phyloP scores from a whole-genome alignment of 2,888 invertebrate genomes.

The Microctonus brassicae region DNA sequence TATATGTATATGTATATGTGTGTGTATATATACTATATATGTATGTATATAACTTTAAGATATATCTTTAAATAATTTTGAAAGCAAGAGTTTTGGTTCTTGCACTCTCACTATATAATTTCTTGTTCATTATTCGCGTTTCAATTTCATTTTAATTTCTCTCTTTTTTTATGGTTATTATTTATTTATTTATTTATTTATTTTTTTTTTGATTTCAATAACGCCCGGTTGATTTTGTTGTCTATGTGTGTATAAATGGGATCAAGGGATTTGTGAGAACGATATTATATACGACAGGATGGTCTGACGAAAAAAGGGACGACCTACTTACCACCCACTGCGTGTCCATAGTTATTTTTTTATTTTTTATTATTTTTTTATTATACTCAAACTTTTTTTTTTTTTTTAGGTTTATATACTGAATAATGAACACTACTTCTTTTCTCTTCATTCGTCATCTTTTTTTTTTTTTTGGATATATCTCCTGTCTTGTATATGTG shows the following conservation, averaged over 20 bases:
- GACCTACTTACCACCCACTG: constrained; percentile 41
- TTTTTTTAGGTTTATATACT: too few species aligned
- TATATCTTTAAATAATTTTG: constrained; percentile 25
- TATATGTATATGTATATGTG: not conserved
- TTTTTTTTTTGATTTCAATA: not conserved
- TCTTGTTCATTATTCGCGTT: constrained; percentile 2
- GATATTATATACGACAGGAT: constrained; percentile 4
- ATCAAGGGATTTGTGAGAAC: constrained; percentile 31
- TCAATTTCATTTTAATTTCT: constrained; percentile 7
- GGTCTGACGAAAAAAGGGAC: constrained; percentile 45
- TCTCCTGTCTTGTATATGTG: not conserved
- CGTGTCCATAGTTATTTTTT: constrained; percentile 1
- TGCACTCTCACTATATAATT: constrained; percentile 22
- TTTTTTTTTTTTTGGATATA: not conserved
- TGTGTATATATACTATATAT: too few species aligned
- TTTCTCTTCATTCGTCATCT: not conserved
- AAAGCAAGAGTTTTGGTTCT: constrained; percentile 26
- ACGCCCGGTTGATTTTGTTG: not conserved
- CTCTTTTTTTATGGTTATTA: not conserved
- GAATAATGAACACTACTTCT: not conserved
- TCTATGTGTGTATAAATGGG: not conserved
- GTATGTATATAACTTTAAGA: constrained; percentile 5
- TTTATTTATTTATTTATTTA: not conserved
- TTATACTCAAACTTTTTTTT: not conserved
- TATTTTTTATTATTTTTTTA: not conserved